phyloP scores from a whole-genome alignment of 1,140 invertebrate species.

The Orussus abietinus region DNA sequence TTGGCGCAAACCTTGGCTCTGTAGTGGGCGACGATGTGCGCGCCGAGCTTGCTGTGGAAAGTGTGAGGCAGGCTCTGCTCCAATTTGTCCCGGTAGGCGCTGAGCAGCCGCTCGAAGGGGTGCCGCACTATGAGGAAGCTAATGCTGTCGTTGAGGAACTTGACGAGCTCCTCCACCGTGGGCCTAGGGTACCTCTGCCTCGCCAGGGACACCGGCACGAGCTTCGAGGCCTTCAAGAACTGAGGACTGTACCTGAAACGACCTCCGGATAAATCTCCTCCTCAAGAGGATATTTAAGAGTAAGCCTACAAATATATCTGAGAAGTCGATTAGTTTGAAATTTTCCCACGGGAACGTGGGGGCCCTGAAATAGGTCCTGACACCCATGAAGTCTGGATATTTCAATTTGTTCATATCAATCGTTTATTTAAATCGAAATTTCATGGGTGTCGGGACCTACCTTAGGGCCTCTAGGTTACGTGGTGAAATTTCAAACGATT shows the following conservation, averaged over 20 bases:
- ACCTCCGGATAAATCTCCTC: no score
- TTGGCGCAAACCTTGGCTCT: constrained; percentile 58
- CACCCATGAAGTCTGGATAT: no score
- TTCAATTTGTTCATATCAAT: no score
- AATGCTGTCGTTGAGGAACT: constrained; percentile 64
- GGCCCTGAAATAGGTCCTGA: no score
- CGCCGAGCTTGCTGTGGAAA: constrained; percentile 73
- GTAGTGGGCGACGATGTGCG: constrained; percentile 71
- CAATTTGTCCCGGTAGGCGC: constrained; percentile 86
- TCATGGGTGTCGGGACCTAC: no score
- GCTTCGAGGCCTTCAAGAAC: constrained; percentile 71
- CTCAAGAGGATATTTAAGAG: no score
- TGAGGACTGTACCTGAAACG: constrained; percentile 64
- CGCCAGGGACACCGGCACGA: constrained; percentile 71
- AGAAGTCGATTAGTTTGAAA: no score
- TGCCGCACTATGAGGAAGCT: constrained; percentile 85
- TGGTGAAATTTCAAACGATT: no score
- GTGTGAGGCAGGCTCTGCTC: constrained; percentile 76
- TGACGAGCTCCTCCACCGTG: constrained; percentile 61
- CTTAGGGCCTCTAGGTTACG: no score
- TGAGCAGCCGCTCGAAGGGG: constrained; percentile 83
- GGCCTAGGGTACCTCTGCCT: constrained; percentile 74
- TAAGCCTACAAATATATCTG: no score
- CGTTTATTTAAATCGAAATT: no score
- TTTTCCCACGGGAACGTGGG: no score